These are phyloP conservation scores for Neostethus bicornis DNA, from an alignment of 2,797 vertebrate species.

Conservation along the genomic window DNA sequence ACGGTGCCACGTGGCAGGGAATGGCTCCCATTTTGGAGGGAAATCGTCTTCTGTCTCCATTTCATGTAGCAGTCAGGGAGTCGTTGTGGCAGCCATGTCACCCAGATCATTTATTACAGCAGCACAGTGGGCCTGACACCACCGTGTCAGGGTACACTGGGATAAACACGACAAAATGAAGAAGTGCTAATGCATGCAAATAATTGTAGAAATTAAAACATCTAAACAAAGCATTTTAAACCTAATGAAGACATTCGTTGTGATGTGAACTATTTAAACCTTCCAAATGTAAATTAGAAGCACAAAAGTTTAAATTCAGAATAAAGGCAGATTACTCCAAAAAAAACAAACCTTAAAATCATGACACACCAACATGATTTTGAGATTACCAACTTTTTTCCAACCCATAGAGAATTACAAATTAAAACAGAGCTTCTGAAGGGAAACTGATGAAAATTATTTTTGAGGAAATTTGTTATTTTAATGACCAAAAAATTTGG, in stretches of 20 bases:
- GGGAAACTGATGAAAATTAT: too few species aligned
- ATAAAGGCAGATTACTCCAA: too few species aligned
- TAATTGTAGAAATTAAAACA: too few species aligned
- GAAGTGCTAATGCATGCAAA: neutral
- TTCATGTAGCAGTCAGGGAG: slow-evolving; percentile 28
- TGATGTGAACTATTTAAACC: too few species aligned
- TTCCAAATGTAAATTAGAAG: neutral
- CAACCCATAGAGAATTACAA: too few species aligned
- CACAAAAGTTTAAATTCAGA: too few species aligned
- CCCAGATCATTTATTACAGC: slow-evolving; percentile 23
- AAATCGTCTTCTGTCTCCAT: slow-evolving; percentile 27
- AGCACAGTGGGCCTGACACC: slow-evolving; percentile 9
- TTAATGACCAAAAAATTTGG: too few species aligned
- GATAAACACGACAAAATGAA: slow-evolving; percentile 10
- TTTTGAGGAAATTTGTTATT: too few species aligned
- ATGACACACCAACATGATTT: too few species aligned
- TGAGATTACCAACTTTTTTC: too few species aligned
- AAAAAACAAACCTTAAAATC: too few species aligned
- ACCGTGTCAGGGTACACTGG: slow-evolving; percentile 3
- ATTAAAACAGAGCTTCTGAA: too few species aligned
- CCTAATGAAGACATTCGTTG: neutral
- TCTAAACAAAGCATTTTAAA: slow-evolving; percentile 23
- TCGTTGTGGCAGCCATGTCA: slow-evolving; percentile 21
- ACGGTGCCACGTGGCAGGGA: slow-evolving; percentile 42
- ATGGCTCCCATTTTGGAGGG: slow-evolving; percentile 39